Evolutionary conservation across 2,113 vertebrate genomes (phyloP).

Genomic region (Microcebus lehilahytsara): DNA sequence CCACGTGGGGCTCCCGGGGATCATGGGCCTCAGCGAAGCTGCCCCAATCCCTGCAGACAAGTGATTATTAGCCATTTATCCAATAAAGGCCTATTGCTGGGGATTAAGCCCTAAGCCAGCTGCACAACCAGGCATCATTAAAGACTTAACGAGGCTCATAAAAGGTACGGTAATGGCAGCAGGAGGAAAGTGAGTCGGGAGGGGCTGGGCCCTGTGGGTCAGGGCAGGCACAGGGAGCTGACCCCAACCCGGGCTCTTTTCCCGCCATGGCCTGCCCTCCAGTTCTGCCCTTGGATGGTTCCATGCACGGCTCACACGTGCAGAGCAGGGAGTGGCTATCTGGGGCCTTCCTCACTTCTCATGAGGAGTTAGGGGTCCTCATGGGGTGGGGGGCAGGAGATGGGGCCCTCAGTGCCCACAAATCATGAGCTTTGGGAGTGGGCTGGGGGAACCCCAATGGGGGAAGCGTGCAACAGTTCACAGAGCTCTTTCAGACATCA

Average conservation of each 20-base stretch:
- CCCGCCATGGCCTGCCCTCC: rapidly evolving
- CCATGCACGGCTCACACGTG: background rate
- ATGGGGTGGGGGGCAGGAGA: too few species aligned
- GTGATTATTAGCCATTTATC: slow-evolving; percentile 78
- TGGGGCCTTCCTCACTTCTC: background rate
- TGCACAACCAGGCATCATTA: slow-evolving; percentile 62
- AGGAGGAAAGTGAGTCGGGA: background rate
- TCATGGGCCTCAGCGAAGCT: background rate
- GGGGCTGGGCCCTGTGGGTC: background rate
- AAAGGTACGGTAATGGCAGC: slow-evolving; percentile 56
- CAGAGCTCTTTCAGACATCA: background rate
- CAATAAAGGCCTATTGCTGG: slow-evolving; percentile 74
- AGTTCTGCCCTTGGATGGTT: background rate
- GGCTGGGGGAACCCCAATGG: background rate
- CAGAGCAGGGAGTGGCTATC: background rate
- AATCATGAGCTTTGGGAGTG: background rate
- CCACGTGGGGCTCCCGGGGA: background rate
- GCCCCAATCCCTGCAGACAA: slow-evolving; percentile 42
- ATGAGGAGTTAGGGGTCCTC: background rate
- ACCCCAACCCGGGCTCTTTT: background rate
- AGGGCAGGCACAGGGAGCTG: background rate
- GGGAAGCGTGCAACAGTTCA: background rate
- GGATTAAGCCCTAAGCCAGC: slow-evolving; percentile 75
- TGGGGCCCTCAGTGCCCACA: background rate
- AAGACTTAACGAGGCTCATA: slow-evolving; percentile 72